Percentiles rank a stretch among this genome's conserved stretches.
Evolutionary conservation across 2,113 vertebrate genomes (phyloP).

Genomic region (zebrafish (Danio rerio)): DNA sequence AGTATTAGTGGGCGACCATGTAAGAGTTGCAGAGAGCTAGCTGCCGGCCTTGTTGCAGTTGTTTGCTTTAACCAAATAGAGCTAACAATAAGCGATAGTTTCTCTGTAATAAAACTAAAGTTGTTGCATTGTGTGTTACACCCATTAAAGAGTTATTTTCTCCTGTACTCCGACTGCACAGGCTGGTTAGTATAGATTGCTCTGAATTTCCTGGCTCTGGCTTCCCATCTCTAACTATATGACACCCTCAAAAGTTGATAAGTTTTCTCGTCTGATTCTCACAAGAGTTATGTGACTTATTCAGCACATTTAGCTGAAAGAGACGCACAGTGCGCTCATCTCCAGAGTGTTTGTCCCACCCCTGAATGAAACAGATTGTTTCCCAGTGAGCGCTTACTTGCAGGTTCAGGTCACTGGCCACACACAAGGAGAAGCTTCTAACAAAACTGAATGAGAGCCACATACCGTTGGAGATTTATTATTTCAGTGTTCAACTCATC

Average conservation of each 20-base stretch:
- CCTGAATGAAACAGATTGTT: slow-evolving; percentile 57
- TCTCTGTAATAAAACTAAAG: background rate
- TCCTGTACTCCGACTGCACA: background rate
- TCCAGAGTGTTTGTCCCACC: slow-evolving; percentile 37
- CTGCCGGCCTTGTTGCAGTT: too few species aligned
- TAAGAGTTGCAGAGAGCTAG: too few species aligned
- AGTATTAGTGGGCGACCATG: too few species aligned
- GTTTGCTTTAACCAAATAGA: background rate
- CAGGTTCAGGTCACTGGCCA: slow-evolving; percentile 42
- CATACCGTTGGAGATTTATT: slow-evolving; percentile 33
- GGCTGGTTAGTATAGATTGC: background rate
- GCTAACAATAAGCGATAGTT: background rate
- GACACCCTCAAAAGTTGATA: slow-evolving; percentile 40
- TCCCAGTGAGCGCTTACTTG: slow-evolving; percentile 33
- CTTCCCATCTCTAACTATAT: background rate
- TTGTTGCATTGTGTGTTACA: background rate
- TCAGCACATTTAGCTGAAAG: slow-evolving; percentile 32
- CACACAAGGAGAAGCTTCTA: slow-evolving; percentile 26
- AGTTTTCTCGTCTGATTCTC: slow-evolving; percentile 18
- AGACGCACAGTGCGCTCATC: background rate
- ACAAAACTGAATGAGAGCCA: slow-evolving; percentile 17
- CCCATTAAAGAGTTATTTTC: background rate
- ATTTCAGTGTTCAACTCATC: slow-evolving; percentile 24
- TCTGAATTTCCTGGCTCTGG: too few species aligned
- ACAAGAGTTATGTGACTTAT: slow-evolving; percentile 48